Evolutionary conservation across 2,113 vertebrate genomes (phyloP), one percentile per base, ranked within the genome.

Genomic region (Noctilio leporinus): DNA sequence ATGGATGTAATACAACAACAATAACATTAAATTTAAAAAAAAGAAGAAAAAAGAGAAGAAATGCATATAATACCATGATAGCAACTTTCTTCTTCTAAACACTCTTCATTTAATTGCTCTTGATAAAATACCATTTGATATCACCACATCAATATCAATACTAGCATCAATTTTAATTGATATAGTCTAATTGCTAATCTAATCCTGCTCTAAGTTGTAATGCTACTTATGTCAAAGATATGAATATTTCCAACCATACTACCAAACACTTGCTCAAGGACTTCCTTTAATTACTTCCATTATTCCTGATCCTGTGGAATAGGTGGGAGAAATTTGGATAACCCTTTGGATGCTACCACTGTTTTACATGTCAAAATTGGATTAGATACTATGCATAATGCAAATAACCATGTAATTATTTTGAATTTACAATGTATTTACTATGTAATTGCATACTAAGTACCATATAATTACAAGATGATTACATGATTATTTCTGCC

Each of bases 401-500:
- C 72, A 97, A 97, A 97, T 45, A 97, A 90, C 95, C 70, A 96
- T 87, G 75, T 28, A 91, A 87, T 96, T 94, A 96, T 95, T 97
- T 96, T 97, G 93, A 86, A 96, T 96, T 98, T 95, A 96, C 69
- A 89, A 95, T n/a, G 95, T 97, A 96, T 93, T 97, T 96, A 94
- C 80, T 97, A 92, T 51, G 45, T 94, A 97, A 97, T 97, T 98
- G 85, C 75, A 93, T 92, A 96, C 49, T 83, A 97, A 97, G 92
- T 97, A 95, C 89, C 97, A 81, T 93, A 96, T 93, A 97, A 95
- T 96, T 97, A 96, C 75, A 97, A 96, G 92, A 97, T 96, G 96
- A 98, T 94, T 95, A 96, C 53, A 94, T 95, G 17, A 90, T 96
- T 97, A 67, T 65, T 97, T 97, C 94, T 96, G 76, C 96, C n/a